Base-by-base conservation (phyloP, 2,888 invertebrate genomes). In the Petrolisthes cinctipes region DNA sequence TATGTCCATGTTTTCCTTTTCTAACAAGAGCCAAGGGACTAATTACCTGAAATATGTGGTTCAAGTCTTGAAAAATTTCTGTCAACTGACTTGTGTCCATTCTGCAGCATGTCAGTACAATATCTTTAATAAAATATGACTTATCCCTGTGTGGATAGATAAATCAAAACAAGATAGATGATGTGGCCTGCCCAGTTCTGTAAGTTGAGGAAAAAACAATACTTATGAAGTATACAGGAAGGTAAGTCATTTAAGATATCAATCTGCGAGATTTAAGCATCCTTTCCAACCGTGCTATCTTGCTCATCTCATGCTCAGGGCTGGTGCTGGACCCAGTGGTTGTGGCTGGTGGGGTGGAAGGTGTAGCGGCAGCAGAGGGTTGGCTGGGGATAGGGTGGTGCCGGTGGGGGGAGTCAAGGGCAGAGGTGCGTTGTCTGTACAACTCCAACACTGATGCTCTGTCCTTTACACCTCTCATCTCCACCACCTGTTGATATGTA, bases 241-340 rank as follows among this genome's bases (percentile, higher is more conserved):
- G 37, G 37, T 37, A 37, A 37, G 37, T 37, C 37, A 37, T 37
- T 76, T 81, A 88, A 7, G 81, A 84, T 53, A 90, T 90, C 7
- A 90, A 85, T 79, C 90, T 85, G 4, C 90, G 81, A n/a, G 90
- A 88, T 75, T 90, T 90, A 20, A 90, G 68, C 89, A 90, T 89
- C 61, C 89, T 85, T 37, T 90, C 90, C 14, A 90, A 82, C 23
- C 87, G 85, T 11, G 90, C 90, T 17, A 90, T 90, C 71, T 89
- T 87, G 82, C 89, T 90, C 81, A 89, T 86, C 56, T 90, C 90
- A 20, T 89, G 89, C 57, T 90, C 89, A 4, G 90, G 90, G 61
- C 88, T 88, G 11, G 81, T 82, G 23, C 61, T 66, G 73, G 83
- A 71, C 5, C 61, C 56, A 14, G 79, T 57, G 17, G 75, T 20